phyloP scores from a whole-genome alignment of 2,888 invertebrate genomes.

The Eulithis testata region DNA sequence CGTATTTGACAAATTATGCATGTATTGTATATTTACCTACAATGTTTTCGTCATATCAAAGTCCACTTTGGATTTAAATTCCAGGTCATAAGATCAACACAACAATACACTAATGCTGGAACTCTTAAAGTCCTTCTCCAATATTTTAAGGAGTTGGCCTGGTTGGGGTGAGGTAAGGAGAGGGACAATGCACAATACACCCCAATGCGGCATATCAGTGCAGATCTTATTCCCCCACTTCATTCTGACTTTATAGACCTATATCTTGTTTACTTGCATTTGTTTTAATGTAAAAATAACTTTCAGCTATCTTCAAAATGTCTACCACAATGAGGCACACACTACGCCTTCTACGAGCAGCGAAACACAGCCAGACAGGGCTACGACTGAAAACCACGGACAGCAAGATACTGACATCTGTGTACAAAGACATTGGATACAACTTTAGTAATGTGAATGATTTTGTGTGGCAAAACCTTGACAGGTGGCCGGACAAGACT shows the following conservation, averaged over 20 bases:
- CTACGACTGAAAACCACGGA: conserved; percentile 51
- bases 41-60: not conserved
- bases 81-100: not conserved
- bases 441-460: conserved; percentile 84
- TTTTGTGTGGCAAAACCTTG: conserved; percentile 86
- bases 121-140: too few species aligned
- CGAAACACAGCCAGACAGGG: conserved; percentile 32
- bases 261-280: too few species aligned
- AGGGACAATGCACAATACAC: too few species aligned
- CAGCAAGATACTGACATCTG: conserved; percentile 73
- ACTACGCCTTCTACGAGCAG: conserved; percentile 28
- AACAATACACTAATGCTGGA: not conserved
- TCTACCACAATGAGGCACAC: conserved; percentile 51
- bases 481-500: conserved; percentile 87
- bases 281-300: too few species aligned
- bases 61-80: not conserved
- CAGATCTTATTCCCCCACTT: too few species aligned
- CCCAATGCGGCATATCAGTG: too few species aligned
- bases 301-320: conserved; percentile 44
- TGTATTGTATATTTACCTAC: too few species aligned
- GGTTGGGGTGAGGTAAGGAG: too few species aligned
- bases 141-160: too few species aligned
- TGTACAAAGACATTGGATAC: conserved; percentile 74
- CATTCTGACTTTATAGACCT: too few species aligned
- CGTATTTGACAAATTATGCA: too few species aligned